phyloP scores from a whole-genome alignment of 2,888 invertebrate genomes.

The Eudemis profundana region DNA sequence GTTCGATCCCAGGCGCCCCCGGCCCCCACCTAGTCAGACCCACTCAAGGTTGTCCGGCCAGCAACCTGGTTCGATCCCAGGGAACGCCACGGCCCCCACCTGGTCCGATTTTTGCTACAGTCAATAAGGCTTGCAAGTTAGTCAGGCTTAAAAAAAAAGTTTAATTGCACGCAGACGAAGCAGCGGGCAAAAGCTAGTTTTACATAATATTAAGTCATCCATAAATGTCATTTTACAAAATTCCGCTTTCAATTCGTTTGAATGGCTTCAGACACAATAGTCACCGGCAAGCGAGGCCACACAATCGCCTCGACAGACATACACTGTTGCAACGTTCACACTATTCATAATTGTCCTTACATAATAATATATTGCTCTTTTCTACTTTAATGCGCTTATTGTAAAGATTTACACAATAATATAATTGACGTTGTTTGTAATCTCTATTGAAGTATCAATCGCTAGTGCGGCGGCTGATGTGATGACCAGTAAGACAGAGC shows the following conservation, averaged over 20 bases:
- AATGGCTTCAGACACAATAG: constrained; percentile 24
- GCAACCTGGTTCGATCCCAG: too few species aligned
- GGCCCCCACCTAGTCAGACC: too few species aligned
- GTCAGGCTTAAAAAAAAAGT: too few species aligned
- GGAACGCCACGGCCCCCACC: too few species aligned
- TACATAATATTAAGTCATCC: neutral
- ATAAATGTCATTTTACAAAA: constrained; percentile 6
- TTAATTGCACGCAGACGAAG: neutral
- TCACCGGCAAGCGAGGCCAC: constrained; percentile 40
- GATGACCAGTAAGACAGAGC: too few species aligned
- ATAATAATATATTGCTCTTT: constrained; percentile 69
- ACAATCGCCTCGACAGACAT: constrained; percentile 48
- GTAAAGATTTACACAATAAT: constrained; percentile 29
- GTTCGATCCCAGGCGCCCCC: too few species aligned
- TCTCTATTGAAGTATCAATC: constrained; percentile 2
- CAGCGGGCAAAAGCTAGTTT: neutral
- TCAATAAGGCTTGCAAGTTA: too few species aligned
- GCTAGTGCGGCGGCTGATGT: neutral
- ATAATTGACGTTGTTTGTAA: neutral
- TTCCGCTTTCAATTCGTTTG: constrained; percentile 21
- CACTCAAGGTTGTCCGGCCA: too few species aligned
- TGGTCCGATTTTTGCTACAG: too few species aligned
- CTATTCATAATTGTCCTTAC: constrained; percentile 77
- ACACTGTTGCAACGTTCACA: constrained; percentile 68
- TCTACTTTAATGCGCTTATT: constrained; percentile 21